phyloP scores from a whole-genome alignment of 2,888 invertebrate genomes.

The Caenorhabditis afra region DNA sequence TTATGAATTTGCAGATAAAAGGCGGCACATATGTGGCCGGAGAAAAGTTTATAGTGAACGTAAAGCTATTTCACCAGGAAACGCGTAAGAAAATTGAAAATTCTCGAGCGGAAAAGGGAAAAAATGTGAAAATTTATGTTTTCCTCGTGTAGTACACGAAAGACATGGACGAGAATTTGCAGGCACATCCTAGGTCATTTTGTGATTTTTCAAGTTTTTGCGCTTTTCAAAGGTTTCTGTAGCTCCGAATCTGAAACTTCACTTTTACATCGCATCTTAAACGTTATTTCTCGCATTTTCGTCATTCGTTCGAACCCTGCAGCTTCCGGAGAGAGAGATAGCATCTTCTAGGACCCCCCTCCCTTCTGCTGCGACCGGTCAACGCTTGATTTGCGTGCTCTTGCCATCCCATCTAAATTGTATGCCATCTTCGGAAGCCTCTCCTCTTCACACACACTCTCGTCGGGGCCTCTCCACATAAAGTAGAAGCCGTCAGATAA shows the following conservation, averaged over 20 bases:
- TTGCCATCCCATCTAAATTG: conserved; percentile 49
- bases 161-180: neutral
- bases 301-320: no score
- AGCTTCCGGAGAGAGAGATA: neutral
- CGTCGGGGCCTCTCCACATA: conserved; percentile 21
- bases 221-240: neutral
- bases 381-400: conserved; percentile 53
- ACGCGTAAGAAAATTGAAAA: neutral
- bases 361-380: conserved; percentile 21
- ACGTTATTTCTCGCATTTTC: neutral
- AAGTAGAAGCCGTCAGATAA: conserved; percentile 58
- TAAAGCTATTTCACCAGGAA: no score
- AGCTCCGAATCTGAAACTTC: no score
- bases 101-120: neutral
- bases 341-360: conserved; percentile 17
- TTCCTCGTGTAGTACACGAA: conserved; percentile 28
- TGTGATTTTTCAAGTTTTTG: neutral
- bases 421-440: conserved; percentile 21
- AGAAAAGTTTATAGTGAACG: neutral
- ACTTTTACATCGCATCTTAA: neutral
- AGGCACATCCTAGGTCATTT: neutral
- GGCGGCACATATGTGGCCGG: conserved; percentile 16
- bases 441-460: conserved; percentile 2
- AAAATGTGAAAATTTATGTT: neutral
- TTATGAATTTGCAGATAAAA: conserved; percentile 6